Evolutionary conservation across 2,888 invertebrate genomes (phyloP).

Genomic region (Malthinus flaveolus): DNA sequence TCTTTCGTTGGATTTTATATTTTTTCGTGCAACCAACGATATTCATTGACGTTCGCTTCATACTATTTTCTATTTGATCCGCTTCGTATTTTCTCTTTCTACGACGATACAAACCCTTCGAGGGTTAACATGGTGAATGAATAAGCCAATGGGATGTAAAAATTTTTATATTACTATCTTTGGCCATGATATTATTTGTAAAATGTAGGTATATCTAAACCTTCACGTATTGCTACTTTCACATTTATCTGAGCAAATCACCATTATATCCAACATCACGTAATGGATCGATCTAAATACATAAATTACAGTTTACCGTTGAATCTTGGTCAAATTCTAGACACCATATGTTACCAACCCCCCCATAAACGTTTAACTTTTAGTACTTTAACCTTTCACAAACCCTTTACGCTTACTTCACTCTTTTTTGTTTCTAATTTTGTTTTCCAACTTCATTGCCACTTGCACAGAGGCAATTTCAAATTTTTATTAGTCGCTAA

Average conservation of each 20-base stretch:
- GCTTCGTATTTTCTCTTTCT: conserved; percentile 12
- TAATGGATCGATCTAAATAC: conserved; percentile 24
- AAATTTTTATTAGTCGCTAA: too few species aligned
- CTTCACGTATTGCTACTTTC: conserved; percentile 12
- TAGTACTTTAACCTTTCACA: too few species aligned
- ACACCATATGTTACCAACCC: conserved; percentile 24
- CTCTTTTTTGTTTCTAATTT: too few species aligned
- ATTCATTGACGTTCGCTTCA: neutral
- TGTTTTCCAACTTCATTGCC: too few species aligned
- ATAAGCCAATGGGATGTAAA: conserved; percentile 20
- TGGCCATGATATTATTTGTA: conserved; percentile 6
- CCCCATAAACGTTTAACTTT: too few species aligned
- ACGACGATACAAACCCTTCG: conserved; percentile 17
- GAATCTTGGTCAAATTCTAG: conserved; percentile 28
- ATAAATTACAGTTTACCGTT: conserved; percentile 26
- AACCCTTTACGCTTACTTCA: too few species aligned
- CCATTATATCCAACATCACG: conserved; percentile 13
- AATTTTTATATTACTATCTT: conserved; percentile 9
- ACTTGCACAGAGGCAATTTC: too few species aligned
- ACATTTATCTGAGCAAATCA: conserved; percentile 8
- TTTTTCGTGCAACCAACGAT: neutral
- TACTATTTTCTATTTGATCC: conserved; percentile 19
- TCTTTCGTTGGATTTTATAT: conserved; percentile 16
- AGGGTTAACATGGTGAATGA: conserved; percentile 14
- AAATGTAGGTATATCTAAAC: conserved; percentile 7